phyloP scores from a whole-genome alignment of 2,888 invertebrate genomes.

The Nephrotoma guestfalica region DNA sequence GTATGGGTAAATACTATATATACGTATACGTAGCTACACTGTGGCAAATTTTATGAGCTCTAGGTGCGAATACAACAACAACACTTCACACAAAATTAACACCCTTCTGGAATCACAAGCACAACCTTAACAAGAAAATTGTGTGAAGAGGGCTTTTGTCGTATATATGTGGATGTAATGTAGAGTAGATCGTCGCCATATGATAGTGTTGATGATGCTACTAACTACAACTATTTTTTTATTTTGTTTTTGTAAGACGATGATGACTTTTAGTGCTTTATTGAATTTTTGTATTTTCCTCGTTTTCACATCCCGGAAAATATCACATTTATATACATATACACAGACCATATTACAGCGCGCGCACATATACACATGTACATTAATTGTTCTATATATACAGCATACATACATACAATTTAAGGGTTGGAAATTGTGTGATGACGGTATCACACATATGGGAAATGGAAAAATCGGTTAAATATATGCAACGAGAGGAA shows the following conservation, averaged over 20 bases:
- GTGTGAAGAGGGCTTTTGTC: not conserved
- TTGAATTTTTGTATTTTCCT: not conserved
- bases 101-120: not conserved
- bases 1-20: not conserved
- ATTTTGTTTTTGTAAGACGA: not conserved
- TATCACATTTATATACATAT: not conserved
- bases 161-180: not conserved
- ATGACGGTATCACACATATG: not conserved
- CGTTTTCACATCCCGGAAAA: not conserved
- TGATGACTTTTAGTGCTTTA: not conserved
- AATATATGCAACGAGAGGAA: not conserved
- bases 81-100: not conserved
- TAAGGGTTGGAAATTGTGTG: not conserved
- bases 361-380: not conserved
- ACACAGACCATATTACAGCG: not conserved
- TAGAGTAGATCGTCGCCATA: not conserved
- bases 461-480: not conserved
- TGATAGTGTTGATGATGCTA: not conserved
- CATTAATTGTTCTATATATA: not conserved
- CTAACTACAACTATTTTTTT: not conserved
- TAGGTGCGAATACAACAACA: not conserved
- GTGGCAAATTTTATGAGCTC: not conserved
- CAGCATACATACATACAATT: not conserved
- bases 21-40: not conserved
- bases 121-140: not conserved